These are phyloP conservation scores for Spizaetus ornatus DNA, from an alignment of 2,113 vertebrate genomes.

Conservation along the genomic window DNA sequence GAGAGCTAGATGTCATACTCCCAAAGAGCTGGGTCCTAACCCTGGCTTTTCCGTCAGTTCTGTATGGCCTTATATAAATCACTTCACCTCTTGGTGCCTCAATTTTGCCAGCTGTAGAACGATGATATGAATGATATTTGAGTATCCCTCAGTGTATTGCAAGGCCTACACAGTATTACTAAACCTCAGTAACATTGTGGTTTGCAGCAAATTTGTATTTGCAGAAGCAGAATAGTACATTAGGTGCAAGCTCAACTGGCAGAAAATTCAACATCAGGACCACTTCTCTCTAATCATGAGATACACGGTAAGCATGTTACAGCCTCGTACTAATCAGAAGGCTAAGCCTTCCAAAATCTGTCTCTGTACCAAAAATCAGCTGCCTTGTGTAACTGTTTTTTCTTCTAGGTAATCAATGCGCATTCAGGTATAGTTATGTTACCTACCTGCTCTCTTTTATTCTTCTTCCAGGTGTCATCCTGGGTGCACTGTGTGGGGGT, in stretches of 20 bases:
- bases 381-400: not conserved
- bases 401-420: not conserved
- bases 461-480: conserved; percentile 83
- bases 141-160: not conserved
- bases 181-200: not conserved
- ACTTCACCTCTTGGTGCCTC: not conserved
- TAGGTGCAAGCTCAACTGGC: not conserved
- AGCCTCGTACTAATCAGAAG: not conserved
- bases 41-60: not conserved
- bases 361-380: not conserved
- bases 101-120: not conserved
- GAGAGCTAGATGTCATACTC: not conserved
- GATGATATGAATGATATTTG: not conserved
- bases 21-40: not conserved
- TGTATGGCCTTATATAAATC: not conserved
- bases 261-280: not conserved
- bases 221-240: not conserved
- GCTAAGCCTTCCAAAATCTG: not conserved
- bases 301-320: not conserved
- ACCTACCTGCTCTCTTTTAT: not conserved
- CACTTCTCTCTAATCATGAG: not conserved
- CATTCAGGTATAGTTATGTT: not conserved
- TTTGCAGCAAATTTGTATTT: not conserved
- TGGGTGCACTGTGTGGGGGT: conserved; percentile 88
- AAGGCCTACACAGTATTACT: not conserved